phyloP scores from a whole-genome alignment of 2,888 invertebrate species.

The Tromatobia lineatoria region DNA sequence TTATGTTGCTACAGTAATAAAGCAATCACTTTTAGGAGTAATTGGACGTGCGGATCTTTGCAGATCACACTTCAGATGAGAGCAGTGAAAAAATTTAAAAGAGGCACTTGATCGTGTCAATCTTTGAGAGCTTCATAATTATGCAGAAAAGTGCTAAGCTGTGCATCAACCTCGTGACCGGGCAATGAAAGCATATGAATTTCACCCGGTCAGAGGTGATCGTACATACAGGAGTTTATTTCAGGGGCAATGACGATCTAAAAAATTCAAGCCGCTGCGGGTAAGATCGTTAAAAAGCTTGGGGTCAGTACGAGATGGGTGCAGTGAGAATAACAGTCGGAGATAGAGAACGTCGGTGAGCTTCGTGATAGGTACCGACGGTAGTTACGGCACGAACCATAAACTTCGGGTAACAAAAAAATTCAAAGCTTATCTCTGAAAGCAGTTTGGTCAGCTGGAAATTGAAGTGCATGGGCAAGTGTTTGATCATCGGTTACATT shows the following conservation, averaged over 20 bases:
- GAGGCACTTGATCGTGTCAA: neutral
- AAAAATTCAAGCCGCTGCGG: slow-evolving; percentile 13
- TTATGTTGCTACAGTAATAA: no score
- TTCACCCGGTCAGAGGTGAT: neutral
- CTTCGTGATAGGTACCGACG: slow-evolving; percentile 18
- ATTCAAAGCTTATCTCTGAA: slow-evolving; percentile 3
- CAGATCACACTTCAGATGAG: neutral
- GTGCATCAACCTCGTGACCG: neutral
- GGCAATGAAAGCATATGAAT: neutral
- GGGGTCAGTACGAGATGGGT: slow-evolving; percentile 11
- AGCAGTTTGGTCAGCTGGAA: slow-evolving; percentile 12
- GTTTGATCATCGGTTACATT: neutral
- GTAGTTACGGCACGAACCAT: slow-evolving; percentile 15
- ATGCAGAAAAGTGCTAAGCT: neutral
- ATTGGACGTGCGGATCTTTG: neutral
- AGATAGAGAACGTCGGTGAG: slow-evolving; percentile 9
- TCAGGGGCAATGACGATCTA: slow-evolving; percentile 11
- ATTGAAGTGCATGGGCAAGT: neutral
- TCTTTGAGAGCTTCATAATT: neutral
- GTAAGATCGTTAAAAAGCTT: slow-evolving; percentile 16
- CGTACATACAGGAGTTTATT: neutral
- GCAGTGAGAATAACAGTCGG: slow-evolving; percentile 5
- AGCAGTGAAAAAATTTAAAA: neutral
- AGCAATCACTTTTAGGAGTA: neutral
- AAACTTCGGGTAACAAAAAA: slow-evolving; percentile 33